Evolutionary conservation across 1,140 invertebrate species (phyloP), one percentile per base, ranked within the genome.

Genomic region (Bombus polaris): DNA sequence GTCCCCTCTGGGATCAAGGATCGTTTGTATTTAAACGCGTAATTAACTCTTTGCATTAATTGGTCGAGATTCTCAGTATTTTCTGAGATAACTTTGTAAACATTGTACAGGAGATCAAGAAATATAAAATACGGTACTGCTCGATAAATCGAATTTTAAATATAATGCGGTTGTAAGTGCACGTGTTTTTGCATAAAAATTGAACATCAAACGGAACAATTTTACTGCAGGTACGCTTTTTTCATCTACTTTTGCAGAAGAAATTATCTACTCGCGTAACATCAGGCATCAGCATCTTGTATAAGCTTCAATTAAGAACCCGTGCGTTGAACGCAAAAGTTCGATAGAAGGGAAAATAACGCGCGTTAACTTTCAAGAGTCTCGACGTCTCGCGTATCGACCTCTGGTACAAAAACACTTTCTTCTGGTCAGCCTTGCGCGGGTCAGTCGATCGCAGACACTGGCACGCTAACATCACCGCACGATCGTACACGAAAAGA

Each of bases 361-460:
- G 35, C 8, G 25, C 70, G 44, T 37, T 35, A n/a, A 77, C 25
- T 53, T 76, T 8, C 10, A 72, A 72, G 47, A 25, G 1, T 32
- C 25, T 37, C 25, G 44, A 57, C 22, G 42, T 39, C 5, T 12
- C 18, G 42, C 12, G 44, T 59, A 28, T 73, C 74, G 79, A 79
- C 72, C 62, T 77, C 68, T 10, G n/a, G 0, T 25, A 35, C 8
- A 44, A 22, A 57, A 42, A 68, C 62, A 32, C 86, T 87, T 85
- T 85, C 78, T 76, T 76, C 76, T 65, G 88, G 85, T 82, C 70
- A 87, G 89, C 85, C 79, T 93, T 92, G 93, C 87, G 90, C 88
- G 83, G 90, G 92, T 92, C 93, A 93, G 91, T 93, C 90, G 90
- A 84, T 83, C 80, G 57, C 32, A 47, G 39, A 44, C 18, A 80